Evolutionary conservation across 2,113 vertebrate species (phyloP), one percentile per base, ranked within the genome.

Genomic region (Cercopithecus mona): DNA sequence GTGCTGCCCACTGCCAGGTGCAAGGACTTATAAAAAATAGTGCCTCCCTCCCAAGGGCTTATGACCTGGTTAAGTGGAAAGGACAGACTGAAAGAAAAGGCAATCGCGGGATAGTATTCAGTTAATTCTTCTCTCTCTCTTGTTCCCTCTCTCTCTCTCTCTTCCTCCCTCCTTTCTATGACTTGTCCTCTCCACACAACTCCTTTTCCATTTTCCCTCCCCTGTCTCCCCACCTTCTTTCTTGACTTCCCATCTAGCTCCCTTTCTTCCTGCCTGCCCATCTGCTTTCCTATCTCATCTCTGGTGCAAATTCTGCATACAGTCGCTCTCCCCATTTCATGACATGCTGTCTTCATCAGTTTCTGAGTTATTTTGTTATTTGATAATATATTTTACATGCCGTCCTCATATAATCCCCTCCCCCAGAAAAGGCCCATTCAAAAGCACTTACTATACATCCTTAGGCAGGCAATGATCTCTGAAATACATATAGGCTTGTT

Each of bases 61-160:
- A 55, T 30, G 0, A 32, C 50, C 73, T 25, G 12, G 30, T 38
- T 27, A 50, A 22, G 11, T 8, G 32, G 40, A 55, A 20, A 75
- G 64, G 32, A 25, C 0, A 16, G 12, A 81, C 52, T 14, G 17
- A 23, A 86, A 64, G 75, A 72, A 23, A 8, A 22, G 35, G 43
- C 22, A 7, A 48, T 8, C 17, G 13, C 7, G 3, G 30, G 38
- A 10, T 2, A 7, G 23, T 13, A 7, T 35, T 17, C 16, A 6
- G 14, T 27, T 72, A 23, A 22, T 27, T 30, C 23, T 30, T 45
- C 38, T n/a, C 7, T 38, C 55, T 40, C 40, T 50, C 17, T n/a
- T 30, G 32, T 48, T 13, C 35, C 25, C 25, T 38, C 43, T 48
- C 20, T 25, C 35, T 27, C 20, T 20, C 35, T 22, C 14, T 30